Conservation (phyloP, 2,888 invertebrate species). For the Chrysolina oricalcia region DNA sequence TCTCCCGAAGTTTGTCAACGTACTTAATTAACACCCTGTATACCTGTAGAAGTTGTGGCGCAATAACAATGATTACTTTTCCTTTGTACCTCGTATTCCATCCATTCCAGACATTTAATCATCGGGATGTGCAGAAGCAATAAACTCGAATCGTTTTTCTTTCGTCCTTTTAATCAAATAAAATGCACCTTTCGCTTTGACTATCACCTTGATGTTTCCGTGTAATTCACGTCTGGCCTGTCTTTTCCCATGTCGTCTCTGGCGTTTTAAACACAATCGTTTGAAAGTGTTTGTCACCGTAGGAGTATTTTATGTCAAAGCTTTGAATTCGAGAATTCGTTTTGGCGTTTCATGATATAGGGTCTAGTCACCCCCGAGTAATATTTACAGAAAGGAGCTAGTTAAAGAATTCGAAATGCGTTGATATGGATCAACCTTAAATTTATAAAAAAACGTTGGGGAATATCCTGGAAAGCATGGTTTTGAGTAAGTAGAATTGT, state of each 20-base stretch:
- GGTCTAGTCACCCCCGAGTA: neutral
- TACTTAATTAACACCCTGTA: no score
- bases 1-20: no score
- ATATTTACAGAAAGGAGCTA: neutral
- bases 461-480: no score
- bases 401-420: no score
- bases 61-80: neutral
- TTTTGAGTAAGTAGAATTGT: no score
- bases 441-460: no score
- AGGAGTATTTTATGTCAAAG: slow-evolving; percentile 21
- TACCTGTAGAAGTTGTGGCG: neutral
- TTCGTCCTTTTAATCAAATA: slow-evolving; percentile 37
- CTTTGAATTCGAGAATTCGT: neutral
- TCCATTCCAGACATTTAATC: slow-evolving; percentile 18
- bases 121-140: slow-evolving; percentile 20
- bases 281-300: slow-evolving; percentile 37
- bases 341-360: neutral
- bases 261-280: slow-evolving; percentile 30
- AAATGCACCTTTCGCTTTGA: slow-evolving; percentile 42
- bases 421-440: no score
- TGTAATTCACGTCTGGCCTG: slow-evolving; percentile 37
- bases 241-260: slow-evolving; percentile 24
- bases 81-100: neutral
- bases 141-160: slow-evolving; percentile 16
- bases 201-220: slow-evolving; percentile 39